Conservation (phyloP, 2,888 invertebrate species). For the Ryuthela nishihirai region DNA sequence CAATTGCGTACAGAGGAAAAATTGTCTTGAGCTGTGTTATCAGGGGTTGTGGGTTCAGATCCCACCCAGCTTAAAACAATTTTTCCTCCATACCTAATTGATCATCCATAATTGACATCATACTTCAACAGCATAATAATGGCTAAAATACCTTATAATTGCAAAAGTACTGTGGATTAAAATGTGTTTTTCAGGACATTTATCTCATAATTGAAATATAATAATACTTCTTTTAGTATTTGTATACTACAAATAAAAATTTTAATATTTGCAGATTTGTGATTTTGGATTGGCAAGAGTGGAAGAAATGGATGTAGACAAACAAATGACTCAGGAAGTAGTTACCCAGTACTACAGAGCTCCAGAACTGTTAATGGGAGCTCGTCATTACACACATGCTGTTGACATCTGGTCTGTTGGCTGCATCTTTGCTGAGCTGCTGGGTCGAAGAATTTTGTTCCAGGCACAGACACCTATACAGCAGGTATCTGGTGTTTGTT, state of each 20-base stretch:
- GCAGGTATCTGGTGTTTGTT: too few species aligned
- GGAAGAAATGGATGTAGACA: conserved; percentile 87
- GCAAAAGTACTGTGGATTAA: too few species aligned
- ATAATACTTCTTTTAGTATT: not conserved
- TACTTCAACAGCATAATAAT: too few species aligned
- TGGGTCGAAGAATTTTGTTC: conserved; percentile 92
- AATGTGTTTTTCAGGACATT: too few species aligned
- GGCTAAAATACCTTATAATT: too few species aligned
- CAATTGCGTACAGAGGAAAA: too few species aligned
- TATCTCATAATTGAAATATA: not conserved
- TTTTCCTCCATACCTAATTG: too few species aligned
- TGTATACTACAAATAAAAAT: not conserved
- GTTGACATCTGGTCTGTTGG: conserved; percentile 99
- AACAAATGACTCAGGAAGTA: conserved; percentile 99
- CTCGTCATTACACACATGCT: conserved; percentile 91
- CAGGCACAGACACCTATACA: conserved; percentile 98
- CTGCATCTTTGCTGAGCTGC: conserved; percentile 96
- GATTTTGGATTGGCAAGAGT: conserved; percentile 98
- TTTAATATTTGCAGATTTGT: conserved; percentile 68
- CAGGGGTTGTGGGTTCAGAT: too few species aligned
- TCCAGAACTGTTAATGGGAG: conserved; percentile 98
- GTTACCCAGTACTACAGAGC: conserved; percentile 99
- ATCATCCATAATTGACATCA: too few species aligned
- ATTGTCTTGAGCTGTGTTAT: too few species aligned
- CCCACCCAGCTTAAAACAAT: too few species aligned